Base-by-base conservation (phyloP, 2,888 invertebrate genomes). In the Limnephilus auricula region DNA sequence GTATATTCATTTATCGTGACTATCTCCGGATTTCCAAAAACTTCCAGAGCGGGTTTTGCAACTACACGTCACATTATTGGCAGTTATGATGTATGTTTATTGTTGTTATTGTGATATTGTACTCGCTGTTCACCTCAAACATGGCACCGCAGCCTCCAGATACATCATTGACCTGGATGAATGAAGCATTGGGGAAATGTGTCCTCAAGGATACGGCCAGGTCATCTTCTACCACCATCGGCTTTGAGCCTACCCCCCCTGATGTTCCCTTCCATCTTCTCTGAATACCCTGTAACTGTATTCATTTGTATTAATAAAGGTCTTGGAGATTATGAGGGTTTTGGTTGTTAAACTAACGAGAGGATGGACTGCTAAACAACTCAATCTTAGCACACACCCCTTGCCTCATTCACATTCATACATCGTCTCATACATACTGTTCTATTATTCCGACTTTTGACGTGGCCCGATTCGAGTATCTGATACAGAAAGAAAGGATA, bases 141-240 rank as follows among this genome's bases (percentile, higher is more conserved):
- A 98, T 98, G 30, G 98, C 98, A 2, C 98, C 98, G 94, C 98
- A 97, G 88, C 98, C 97, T 91, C 98, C 98, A 30, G 98, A 98
- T 85, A 97, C 97, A 94, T 98, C 98, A 92, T 96, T 95, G 0
- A 98, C 97, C 94, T 97, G 96, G 90, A 98, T 96, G 85, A 95
- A 95, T 15, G 96, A 96, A 18, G 97, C 97, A 89, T 96, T 95
- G 0, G 97, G 97, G 94, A 97, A 96, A 50, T 91, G 79, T 82
- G 78, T 90, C 10, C 91, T 50, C 25, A 93, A 89, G 0, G 92
- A 84, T 32, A 85, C 50, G 4, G 91, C 92, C 5, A 93, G 45
- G 65, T 83, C 88, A 45, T 93, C 92, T 92, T 93, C 93, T 18
- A 50, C 90, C 3, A 91, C 25, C 9, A 92, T 80, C 50, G 83